Evolutionary conservation across 2,888 invertebrate genomes (phyloP), one percentile per base, ranked within the genome.

Genomic region (Lutraria lutraria): DNA sequence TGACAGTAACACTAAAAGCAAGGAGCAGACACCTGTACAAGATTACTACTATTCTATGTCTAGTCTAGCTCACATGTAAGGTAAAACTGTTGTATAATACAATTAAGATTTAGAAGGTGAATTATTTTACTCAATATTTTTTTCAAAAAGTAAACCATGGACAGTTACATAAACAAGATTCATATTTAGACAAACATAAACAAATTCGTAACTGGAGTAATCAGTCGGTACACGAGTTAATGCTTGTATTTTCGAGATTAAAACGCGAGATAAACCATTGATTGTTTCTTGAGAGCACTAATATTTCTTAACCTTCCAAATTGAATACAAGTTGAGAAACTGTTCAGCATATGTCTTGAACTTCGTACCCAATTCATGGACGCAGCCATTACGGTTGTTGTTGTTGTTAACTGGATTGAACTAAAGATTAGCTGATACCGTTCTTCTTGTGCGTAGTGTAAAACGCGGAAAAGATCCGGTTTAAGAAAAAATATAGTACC

Each of bases 361-460:
- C 60, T 85, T 85, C 43, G 85, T 21, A 79, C n/a, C 53, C 72
- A 31, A 34, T 13, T 53, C 25, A 25, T 34, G 72, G 43, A 54
- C 6, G 60, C 85, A 25, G 80, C 85, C 85, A 85, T 85, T 76
- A 76, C 76, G 29, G 76, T 76, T 72, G 31, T 68, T 43, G 43
- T 68, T 43, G 43, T 43, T 43, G 43, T 43, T 4, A 43, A 4
- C 43, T 19, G 19, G 60, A 1, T n/a, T 21, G 19, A 60, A n/a
- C 63, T 68, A 68, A 68, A 25, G 63, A 12, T 25, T 25, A 68
- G 21, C 25, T 12, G 25, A n/a, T 25, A 10, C 63, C 63, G 63
- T 68, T 56, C 56, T 56, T 15, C 2, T 68, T 68, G 3, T 25
- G 8, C n/a, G 63, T n/a, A n/a, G n/a, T n/a, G n/a, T n/a, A n/a